Evolutionary conservation across 1,140 invertebrate genomes (phyloP).

Genomic region (Hermetia illucens): DNA sequence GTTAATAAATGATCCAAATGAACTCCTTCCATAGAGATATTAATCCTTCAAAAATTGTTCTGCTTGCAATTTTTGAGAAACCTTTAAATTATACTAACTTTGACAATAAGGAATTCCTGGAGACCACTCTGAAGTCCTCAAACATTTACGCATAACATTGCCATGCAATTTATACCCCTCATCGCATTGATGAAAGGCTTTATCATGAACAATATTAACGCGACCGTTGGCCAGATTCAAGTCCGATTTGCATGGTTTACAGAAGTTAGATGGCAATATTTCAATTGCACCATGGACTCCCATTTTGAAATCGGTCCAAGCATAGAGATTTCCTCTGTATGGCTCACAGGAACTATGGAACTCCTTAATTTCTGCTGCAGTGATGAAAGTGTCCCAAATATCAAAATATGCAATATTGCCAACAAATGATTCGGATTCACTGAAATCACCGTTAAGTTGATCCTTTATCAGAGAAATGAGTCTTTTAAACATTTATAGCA

Average conservation of each 20-base stretch:
- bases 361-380: slow-evolving; percentile 27
- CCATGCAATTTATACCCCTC: slow-evolving; percentile 37
- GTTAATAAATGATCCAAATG: not conserved
- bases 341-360: slow-evolving; percentile 37
- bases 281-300: slow-evolving; percentile 39
- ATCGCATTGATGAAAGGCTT: slow-evolving; percentile 35
- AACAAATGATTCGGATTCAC: slow-evolving; percentile 47
- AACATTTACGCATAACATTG: slow-evolving; percentile 27
- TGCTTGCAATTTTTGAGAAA: not conserved
- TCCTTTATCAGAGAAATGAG: not conserved
- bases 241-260: slow-evolving; percentile 4
- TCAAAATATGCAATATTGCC: slow-evolving; percentile 45
- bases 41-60: no score
- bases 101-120: slow-evolving; percentile 30
- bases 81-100: slow-evolving; percentile 25
- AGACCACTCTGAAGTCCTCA: slow-evolving; percentile 37
- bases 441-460: slow-evolving; percentile 42
- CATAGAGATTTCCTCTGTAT: slow-evolving; percentile 36
- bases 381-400: slow-evolving; percentile 41
- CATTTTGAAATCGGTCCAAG: slow-evolving; percentile 45
- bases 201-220: slow-evolving; percentile 20
- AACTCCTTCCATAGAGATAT: not conserved
- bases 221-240: slow-evolving; percentile 28
- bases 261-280: slow-evolving; percentile 18
- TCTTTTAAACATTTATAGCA: not conserved